phyloP scores from a whole-genome alignment of 2,113 vertebrate species.

The Proteles cristata region DNA sequence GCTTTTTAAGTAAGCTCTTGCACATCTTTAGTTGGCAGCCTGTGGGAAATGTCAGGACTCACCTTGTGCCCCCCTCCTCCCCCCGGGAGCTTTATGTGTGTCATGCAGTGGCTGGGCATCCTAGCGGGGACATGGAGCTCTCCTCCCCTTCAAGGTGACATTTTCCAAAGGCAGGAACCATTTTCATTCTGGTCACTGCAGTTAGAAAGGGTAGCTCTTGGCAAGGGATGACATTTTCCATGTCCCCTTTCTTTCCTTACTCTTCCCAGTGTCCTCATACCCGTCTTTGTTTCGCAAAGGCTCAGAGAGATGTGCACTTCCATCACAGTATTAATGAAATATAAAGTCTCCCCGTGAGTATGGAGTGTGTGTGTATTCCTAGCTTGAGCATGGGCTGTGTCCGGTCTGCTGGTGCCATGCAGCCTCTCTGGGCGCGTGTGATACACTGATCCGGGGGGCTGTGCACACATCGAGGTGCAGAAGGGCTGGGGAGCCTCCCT shows the following conservation, averaged over 20 bases:
- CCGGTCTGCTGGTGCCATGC: not conserved
- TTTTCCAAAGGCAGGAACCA: not conserved
- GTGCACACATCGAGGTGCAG: not conserved
- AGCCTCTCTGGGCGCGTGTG: not conserved
- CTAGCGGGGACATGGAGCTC: not conserved
- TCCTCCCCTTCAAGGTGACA: not conserved
- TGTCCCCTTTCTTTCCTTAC: not conserved
- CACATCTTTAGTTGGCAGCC: not conserved
- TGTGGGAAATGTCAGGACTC: not conserved
- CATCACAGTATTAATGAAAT: not conserved
- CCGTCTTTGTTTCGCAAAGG: not conserved
- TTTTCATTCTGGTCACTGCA: not conserved
- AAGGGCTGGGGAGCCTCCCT: not conserved
- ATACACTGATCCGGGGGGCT: not conserved
- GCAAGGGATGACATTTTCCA: not conserved
- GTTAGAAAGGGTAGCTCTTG: not conserved
- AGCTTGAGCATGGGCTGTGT: not conserved
- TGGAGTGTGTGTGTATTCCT: not conserved
- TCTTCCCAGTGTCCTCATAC: too few species aligned
- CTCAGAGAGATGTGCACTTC: not conserved
- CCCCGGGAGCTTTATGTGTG: not conserved
- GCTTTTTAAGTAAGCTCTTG: too few species aligned
- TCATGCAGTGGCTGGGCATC: not conserved
- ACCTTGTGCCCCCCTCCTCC: too few species aligned
- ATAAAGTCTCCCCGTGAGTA: not conserved